These are phyloP conservation scores for Kryptopterus vitreolus DNA, from an alignment of 2,797 vertebrate genomes.

Conservation along the genomic window DNA sequence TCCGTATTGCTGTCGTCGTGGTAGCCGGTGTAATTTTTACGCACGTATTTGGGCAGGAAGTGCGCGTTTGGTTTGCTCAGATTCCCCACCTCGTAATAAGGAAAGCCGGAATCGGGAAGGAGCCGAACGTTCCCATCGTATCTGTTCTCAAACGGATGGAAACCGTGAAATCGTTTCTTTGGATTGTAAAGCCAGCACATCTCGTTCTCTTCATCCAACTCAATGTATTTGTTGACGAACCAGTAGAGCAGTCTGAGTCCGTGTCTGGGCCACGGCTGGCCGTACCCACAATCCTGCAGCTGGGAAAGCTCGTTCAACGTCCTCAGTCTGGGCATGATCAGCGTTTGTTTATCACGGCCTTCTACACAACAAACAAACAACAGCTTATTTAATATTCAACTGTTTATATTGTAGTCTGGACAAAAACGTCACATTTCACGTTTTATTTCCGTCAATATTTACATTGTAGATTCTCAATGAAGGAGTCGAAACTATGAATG, in stretches of 20 bases:
- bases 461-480: too few species aligned
- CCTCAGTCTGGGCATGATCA: constrained; percentile 5
- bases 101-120: background rate
- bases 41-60: constrained; percentile 8
- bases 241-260: constrained; percentile 26
- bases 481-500: too few species aligned
- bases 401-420: background rate
- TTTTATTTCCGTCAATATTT: too few species aligned
- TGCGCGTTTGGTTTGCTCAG: constrained; percentile 1
- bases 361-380: background rate
- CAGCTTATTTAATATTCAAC: background rate
- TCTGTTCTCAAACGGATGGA: constrained; percentile 27
- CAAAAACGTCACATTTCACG: too few species aligned
- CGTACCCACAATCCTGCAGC: background rate
- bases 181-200: constrained; percentile 18
- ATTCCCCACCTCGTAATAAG: constrained; percentile 30
- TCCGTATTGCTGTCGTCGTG: constrained; percentile 18
- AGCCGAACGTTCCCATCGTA: background rate
- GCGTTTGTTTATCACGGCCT: background rate
- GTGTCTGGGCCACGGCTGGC: background rate
- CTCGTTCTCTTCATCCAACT: background rate
- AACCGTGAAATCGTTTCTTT: background rate
- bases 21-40: background rate
- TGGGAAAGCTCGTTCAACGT: constrained; percentile 10
- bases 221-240: constrained; percentile 9